Base-by-base conservation (phyloP, 1,140 invertebrate species). In the Papilio dardanus region DNA sequence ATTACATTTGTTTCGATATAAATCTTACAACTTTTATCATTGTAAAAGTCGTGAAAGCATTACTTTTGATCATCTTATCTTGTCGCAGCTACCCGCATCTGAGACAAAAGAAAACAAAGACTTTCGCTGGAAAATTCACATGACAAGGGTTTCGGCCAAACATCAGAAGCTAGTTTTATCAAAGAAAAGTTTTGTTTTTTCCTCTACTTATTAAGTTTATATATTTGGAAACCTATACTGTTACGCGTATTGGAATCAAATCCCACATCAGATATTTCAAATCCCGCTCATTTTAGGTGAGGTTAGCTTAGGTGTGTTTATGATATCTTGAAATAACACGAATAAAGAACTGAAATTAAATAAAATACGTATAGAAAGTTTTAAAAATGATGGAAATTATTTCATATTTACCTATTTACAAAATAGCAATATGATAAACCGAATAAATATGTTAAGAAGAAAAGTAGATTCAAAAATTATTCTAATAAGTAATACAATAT, bases 41-140 rank as follows among this genome's bases (percentile, higher is more conserved):
- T 54, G 50, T 54, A 24, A 54, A 8, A 58, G 54, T 14, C 21
- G 21, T 58, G 30, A 58, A 58, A 28, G 54, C 54, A 24, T 58
- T 58, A 58, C 54, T 58, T 58, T 30, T 58, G 54, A 58, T 58
- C 54, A 58, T 58, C 54, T 58, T 58, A 58, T 58, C 54, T 58
- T 58, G 54, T 58, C 54, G 24, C 54, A 58, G 54, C 54, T 58
- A 58, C 54, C 54, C 54, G 54, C 54, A 58, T 58, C 21, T 58
- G 54, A 58, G 19, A 58, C 54, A 58, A 58, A 58, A 24, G 24
- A 58, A 58, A 58, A 58, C 54, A 58, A 58, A 58, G 54, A 58
- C 54, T 58, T 58, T 58, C 21, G 54, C 54, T 58, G 54, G 54
- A 24, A 58, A 58, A 58, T 58, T 58, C 54, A 58, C 54, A 58